These are phyloP conservation scores for Enteromius mattozi DNA, from an alignment of 2,797 vertebrate genomes.

Conservation along the genomic window DNA sequence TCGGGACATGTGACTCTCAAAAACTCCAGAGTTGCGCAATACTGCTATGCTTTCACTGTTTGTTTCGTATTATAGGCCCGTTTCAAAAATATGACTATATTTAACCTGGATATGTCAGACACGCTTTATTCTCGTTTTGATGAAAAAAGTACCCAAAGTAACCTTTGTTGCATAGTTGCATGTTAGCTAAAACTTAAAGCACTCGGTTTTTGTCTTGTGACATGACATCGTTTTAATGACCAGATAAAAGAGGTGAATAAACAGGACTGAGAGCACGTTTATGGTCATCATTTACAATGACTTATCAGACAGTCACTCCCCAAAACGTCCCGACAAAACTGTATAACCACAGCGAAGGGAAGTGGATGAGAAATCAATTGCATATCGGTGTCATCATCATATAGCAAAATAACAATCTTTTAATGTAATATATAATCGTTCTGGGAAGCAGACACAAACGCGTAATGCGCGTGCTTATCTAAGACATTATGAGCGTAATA, in stretches of 20 bases:
- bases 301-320: background rate
- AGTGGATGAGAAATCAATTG: background rate
- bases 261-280: background rate
- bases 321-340: background rate
- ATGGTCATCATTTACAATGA: background rate
- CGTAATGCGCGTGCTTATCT: background rate
- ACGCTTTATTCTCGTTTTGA: background rate
- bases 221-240: background rate
- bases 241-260: background rate
- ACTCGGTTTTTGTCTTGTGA: background rate
- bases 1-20: constrained; percentile 24
- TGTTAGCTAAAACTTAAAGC: background rate
- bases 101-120: background rate
- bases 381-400: constrained; percentile 12
- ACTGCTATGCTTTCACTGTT: background rate
- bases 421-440: background rate
- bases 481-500: no score
- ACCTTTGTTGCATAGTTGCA: background rate
- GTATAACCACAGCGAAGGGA: background rate
- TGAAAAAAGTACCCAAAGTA: background rate
- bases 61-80: background rate
- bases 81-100: background rate
- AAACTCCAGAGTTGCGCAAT: constrained; percentile 57
- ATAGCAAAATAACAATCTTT: background rate
- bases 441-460: background rate